Percentiles rank a stretch among this genome's conserved stretches.
These are phyloP conservation scores for Pycnonotus jocosus DNA, from an alignment of 2,113 vertebrate genomes.

Conservation along the genomic window DNA sequence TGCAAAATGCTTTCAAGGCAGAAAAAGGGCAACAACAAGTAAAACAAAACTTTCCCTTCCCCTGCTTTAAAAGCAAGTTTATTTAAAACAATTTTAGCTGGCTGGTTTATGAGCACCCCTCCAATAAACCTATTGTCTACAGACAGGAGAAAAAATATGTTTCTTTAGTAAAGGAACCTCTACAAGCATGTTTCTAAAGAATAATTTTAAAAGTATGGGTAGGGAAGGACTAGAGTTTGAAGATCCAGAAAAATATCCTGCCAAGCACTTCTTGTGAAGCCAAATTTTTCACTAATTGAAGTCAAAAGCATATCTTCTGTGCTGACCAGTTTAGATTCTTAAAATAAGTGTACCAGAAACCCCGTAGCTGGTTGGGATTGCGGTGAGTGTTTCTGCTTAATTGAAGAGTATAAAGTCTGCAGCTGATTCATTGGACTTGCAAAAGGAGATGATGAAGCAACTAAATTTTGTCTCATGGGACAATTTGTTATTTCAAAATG, in stretches of 20 bases:
- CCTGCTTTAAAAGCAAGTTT: background rate
- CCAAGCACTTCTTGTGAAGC: background rate
- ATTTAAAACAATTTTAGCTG: background rate
- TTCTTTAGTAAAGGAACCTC: background rate
- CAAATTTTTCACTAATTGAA: background rate
- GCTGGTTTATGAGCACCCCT: background rate
- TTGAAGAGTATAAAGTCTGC: background rate
- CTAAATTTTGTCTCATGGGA: background rate
- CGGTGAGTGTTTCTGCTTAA: background rate
- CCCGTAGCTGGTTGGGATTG: background rate
- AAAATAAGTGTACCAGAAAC: background rate
- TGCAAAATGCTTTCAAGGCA: background rate
- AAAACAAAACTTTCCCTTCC: background rate
- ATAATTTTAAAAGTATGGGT: background rate
- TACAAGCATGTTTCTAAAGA: background rate
- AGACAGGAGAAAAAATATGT: background rate
- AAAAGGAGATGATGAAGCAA: slow-evolving; percentile 12
- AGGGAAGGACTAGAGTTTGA: background rate
- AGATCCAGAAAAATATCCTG: background rate
- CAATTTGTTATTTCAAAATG: background rate
- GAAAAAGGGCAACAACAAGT: background rate
- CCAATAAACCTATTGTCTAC: background rate
- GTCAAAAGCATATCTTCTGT: background rate
- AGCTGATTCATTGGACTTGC: slow-evolving; percentile 11
- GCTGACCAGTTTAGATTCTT: background rate